Evolutionary conservation across 2,888 invertebrate genomes (phyloP).

Genomic region (Synanthedon tipuliformis): DNA sequence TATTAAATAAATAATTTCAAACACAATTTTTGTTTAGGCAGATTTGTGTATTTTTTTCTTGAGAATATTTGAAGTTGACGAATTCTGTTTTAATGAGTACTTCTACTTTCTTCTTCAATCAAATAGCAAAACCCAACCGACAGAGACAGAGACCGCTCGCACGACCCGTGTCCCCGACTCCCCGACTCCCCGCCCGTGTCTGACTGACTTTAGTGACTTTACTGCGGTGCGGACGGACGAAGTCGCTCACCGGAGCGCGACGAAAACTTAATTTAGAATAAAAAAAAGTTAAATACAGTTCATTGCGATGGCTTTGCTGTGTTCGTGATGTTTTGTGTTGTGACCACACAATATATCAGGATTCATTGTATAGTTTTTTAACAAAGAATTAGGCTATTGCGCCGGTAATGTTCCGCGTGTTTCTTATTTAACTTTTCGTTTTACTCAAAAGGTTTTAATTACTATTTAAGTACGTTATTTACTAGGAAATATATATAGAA

Average conservation of each 20-base stretch:
- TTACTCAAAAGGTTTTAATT: slow-evolving; percentile 22
- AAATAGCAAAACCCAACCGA: no score
- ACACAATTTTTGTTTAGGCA: no score
- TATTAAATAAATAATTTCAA: no score
- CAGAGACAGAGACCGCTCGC: no score
- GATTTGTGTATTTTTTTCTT: no score
- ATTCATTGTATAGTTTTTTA: slow-evolving; percentile 65
- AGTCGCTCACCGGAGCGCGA: slow-evolving; percentile 65
- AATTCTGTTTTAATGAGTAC: no score
- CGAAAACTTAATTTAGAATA: slow-evolving; percentile 66
- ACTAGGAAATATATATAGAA: no score
- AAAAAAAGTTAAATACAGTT: slow-evolving; percentile 66
- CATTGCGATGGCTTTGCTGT: slow-evolving; percentile 61
- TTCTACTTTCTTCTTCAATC: no score
- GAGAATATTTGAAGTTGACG: no score
- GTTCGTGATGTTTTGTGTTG: slow-evolving; percentile 64
- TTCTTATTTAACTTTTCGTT: slow-evolving; percentile 32
- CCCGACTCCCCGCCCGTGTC: no score
- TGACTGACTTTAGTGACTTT: slow-evolving; percentile 14
- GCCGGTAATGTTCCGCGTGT: slow-evolving; percentile 60
- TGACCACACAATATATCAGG: slow-evolving; percentile 65
- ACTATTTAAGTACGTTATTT: no score
- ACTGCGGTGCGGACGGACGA: slow-evolving; percentile 20
- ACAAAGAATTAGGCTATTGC: slow-evolving; percentile 37
- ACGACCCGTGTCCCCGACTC: no score